These are phyloP conservation scores for Cataglyphis hispanica DNA, from an alignment of 1,140 invertebrate species.

Conservation along the genomic window DNA sequence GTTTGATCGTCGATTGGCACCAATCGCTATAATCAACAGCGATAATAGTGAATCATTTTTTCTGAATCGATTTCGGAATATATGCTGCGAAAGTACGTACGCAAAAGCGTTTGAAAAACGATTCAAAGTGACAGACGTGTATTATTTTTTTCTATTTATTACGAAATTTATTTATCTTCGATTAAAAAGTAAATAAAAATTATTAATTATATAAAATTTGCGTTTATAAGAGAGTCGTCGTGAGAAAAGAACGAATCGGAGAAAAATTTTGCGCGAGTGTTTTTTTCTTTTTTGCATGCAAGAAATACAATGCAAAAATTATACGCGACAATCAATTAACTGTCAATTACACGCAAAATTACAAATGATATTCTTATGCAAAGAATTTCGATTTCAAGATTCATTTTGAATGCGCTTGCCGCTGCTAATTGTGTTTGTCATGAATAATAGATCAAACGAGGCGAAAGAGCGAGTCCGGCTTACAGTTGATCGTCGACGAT, in stretches of 20 bases:
- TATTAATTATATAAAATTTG: background rate
- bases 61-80: background rate
- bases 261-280: background rate
- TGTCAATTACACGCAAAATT: background rate
- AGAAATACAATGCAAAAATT: background rate
- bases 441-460: conserved; percentile 22
- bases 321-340: background rate
- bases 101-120: background rate
- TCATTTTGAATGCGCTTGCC: background rate
- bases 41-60: conserved; percentile 11
- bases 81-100: background rate
- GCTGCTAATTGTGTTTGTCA: background rate
- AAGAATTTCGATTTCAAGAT: background rate
- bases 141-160: background rate
- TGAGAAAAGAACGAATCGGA: background rate
- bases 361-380: background rate
- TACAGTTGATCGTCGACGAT: background rate
- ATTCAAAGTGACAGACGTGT: background rate
- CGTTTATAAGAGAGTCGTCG: background rate
- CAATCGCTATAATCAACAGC: conserved; percentile 17
- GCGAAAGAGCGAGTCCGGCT: conserved; percentile 1
- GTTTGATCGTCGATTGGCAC: background rate
- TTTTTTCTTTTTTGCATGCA: background rate
- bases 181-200: background rate
- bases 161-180: background rate